A percentile compares a stretch with the other conserved stretches of the same genome.
These are phyloP conservation scores for Sardina pilchardus DNA, from an alignment of 2,113 vertebrate species.

Conservation along the genomic window DNA sequence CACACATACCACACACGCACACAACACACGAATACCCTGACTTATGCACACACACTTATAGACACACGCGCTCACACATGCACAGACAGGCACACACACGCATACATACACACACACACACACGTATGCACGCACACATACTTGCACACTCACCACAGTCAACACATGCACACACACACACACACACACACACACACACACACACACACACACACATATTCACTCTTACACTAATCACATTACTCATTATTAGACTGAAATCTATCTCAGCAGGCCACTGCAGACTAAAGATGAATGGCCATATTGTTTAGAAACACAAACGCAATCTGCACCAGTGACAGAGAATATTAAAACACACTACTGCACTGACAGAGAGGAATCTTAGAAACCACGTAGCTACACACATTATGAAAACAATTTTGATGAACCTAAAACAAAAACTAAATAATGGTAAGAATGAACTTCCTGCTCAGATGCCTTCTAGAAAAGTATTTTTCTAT, in stretches of 20 bases:
- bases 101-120: neutral
- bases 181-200: neutral
- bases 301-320: neutral
- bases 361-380: neutral
- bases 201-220: neutral
- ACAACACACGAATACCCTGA: no score
- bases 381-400: neutral
- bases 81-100: no score
- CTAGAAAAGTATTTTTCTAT: neutral
- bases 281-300: neutral
- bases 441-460: neutral
- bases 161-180: neutral
- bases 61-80: no score
- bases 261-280: neutral
- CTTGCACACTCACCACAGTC: neutral
- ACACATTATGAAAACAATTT: neutral
- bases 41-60: neutral
- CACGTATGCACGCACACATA: neutral
- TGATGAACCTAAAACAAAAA: neutral
- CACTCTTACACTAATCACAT: neutral
- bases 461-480: neutral
- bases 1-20: neutral
- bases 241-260: neutral
- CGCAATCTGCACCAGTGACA: neutral
- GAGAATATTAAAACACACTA: neutral